A percentile compares a stretch with the other conserved stretches of the same genome.
phyloP scores from a whole-genome alignment of 2,888 invertebrate species.

The Pseudanteris insignis region DNA sequence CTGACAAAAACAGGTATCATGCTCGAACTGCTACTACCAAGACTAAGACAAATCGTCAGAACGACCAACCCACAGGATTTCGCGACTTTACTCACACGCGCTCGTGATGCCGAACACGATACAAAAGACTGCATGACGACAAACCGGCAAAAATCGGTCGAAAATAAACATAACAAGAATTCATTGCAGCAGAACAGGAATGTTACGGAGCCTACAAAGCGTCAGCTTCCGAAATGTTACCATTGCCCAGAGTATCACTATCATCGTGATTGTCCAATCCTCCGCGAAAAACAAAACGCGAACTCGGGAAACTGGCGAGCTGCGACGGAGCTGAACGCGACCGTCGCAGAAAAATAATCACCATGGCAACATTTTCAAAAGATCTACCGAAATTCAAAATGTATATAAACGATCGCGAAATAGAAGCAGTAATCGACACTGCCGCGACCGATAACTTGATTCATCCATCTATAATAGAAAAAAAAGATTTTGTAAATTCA shows the following conservation, averaged over 20 bases:
- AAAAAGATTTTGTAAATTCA: too few relatives aligned
- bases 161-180: too few relatives aligned
- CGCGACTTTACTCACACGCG: slow-evolving; percentile 1
- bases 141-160: too few relatives aligned
- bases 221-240: background rate
- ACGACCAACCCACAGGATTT: background rate
- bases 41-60: background rate
- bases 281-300: background rate
- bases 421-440: background rate
- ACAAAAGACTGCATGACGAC: too few relatives aligned
- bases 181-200: too few relatives aligned
- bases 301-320: background rate
- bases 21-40: slow-evolving; percentile 2
- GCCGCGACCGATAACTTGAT: background rate
- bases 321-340: background rate
- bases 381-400: background rate
- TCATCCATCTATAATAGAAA: background rate
- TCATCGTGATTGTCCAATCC: background rate
- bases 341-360: background rate
- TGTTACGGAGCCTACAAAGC: background rate
- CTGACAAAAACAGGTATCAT: background rate
- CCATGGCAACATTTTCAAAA: background rate
- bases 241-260: background rate
- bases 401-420: background rate
- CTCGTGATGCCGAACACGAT: slow-evolving; percentile 4